These are phyloP conservation scores for Napeogenes sylphis DNA, from an alignment of 2,888 invertebrate species.

Conservation along the genomic window DNA sequence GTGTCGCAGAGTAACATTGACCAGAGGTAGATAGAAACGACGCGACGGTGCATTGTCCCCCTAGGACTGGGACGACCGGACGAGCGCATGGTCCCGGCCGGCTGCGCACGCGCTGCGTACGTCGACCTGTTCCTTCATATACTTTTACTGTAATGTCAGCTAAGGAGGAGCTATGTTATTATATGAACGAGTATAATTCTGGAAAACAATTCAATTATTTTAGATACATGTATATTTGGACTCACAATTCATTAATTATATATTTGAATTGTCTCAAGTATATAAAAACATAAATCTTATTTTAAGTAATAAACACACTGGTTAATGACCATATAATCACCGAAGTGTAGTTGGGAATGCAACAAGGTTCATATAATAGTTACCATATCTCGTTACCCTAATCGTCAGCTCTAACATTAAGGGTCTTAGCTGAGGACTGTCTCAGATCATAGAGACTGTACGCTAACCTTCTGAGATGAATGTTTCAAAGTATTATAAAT, in stretches of 20 bases:
- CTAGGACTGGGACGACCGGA: conserved; percentile 41
- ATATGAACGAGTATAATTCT: background rate
- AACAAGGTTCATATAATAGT: conserved; percentile 20
- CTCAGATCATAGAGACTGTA: conserved; percentile 7
- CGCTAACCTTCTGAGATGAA: conserved; percentile 1
- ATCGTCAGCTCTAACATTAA: conserved; percentile 23
- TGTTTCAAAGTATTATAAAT: conserved; percentile 13
- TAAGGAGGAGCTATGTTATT: background rate
- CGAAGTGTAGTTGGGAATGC: conserved; percentile 20
- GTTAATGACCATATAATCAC: background rate
- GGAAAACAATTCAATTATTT: background rate
- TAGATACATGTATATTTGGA: background rate
- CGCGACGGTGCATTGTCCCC: conserved; percentile 56
- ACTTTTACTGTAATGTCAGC: conserved; percentile 2
- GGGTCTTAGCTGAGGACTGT: conserved; percentile 12
- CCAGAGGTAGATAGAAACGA: conserved; percentile 14
- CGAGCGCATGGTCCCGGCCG: conserved; percentile 51
- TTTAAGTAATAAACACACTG: background rate
- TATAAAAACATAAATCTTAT: background rate
- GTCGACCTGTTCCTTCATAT: conserved; percentile 47
- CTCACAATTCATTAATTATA: background rate
- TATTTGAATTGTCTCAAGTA: too few species aligned
- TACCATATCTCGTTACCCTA: conserved; percentile 20
- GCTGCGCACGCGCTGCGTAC: conserved; percentile 46
- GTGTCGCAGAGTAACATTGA: conserved; percentile 4